Conservation (phyloP, 2,113 vertebrate species). For the Carassius auratus region DNA sequence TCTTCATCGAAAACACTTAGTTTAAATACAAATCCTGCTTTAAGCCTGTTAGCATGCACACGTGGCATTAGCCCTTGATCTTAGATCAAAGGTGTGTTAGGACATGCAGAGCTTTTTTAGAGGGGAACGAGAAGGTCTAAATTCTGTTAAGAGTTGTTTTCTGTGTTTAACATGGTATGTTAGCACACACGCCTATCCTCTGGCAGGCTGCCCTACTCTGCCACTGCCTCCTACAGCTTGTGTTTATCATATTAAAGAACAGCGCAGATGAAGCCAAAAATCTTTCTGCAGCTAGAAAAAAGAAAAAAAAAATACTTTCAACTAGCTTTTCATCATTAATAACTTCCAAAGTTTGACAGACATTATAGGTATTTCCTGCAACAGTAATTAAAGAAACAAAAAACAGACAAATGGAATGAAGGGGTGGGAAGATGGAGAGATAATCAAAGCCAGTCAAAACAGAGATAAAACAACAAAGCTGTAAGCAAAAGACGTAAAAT, state of each 20-base stretch:
- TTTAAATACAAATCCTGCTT: not conserved
- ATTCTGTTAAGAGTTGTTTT: not conserved
- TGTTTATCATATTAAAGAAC: slow-evolving; percentile 38
- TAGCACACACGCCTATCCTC: slow-evolving; percentile 18
- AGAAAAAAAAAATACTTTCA: not conserved
- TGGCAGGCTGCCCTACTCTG: slow-evolving; percentile 24
- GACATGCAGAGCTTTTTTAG: not conserved
- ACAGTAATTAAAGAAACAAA: not conserved
- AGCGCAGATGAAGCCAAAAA: slow-evolving; percentile 33
- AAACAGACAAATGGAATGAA: not conserved
- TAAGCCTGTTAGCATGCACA: not conserved
- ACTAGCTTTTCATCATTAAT: slow-evolving; percentile 22
- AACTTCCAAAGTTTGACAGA: slow-evolving; percentile 28
- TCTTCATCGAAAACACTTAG: not conserved
- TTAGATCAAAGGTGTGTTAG: slow-evolving; percentile 18
- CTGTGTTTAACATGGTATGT: slow-evolving; percentile 11
- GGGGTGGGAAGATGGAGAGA: not conserved
- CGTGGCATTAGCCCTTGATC: not conserved
- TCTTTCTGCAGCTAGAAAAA: not conserved
- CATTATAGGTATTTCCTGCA: not conserved
- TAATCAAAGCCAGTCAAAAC: slow-evolving; percentile 34
- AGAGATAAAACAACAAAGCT: slow-evolving; percentile 34
- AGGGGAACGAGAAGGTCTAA: not conserved
- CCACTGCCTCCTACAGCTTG: slow-evolving; percentile 17
- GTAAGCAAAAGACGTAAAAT: slow-evolving; percentile 20